Evolutionary conservation across 2,113 vertebrate species (phyloP), one percentile per base, ranked within the genome.

Genomic region (Erythrolamprus reginae): DNA sequence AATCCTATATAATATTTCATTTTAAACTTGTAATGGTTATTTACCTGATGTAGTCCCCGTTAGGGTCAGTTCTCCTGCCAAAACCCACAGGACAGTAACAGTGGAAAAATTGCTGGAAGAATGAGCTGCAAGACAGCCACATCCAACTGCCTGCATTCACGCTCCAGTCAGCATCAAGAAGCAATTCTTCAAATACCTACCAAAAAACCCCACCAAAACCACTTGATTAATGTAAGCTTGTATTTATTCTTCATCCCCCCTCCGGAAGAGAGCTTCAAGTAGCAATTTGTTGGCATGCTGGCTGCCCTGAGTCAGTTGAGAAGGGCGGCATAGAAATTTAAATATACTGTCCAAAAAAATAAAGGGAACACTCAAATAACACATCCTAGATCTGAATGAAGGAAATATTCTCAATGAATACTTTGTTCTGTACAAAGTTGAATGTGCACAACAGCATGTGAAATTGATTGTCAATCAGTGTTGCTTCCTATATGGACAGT

Each of bases 71-170:
- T 95, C 98, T 98, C 93, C 98, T 97, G 87, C 99, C 98, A 95
- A 99, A 99, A 90, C 98, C 98, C 93, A 99, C 98, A 0, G 98
- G 98, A 93, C 99, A 99, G 93, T 99, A 99, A 96, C 98, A 99
- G 92, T 99, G 98, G 96, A 99, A 99, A 95, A 99, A 99, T 93
- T 99, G 98, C 92, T 99, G 98, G 93, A 99, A 99, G 95, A 99
- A 99, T 17, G 98, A 99, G 87, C 98, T 99, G 95, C 99, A 99
- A 84, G 99, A 99, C 0, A 99, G 97, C 98, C 99, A 99, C 98
- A 99, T 99, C 99, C 99, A 99, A 95, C 98, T 99, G 90, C 99
- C 99, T 52, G 99, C 99, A 50, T 99, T 99, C 47, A 99, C 98
- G 86, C 99, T 99, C 98, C 98, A 99, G 93, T 99, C 99, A 1